Percentiles rank a stretch among this genome's conserved stretches.
These are phyloP conservation scores for Octodon degus DNA, from an alignment of 2,113 vertebrate species.

Conservation along the genomic window DNA sequence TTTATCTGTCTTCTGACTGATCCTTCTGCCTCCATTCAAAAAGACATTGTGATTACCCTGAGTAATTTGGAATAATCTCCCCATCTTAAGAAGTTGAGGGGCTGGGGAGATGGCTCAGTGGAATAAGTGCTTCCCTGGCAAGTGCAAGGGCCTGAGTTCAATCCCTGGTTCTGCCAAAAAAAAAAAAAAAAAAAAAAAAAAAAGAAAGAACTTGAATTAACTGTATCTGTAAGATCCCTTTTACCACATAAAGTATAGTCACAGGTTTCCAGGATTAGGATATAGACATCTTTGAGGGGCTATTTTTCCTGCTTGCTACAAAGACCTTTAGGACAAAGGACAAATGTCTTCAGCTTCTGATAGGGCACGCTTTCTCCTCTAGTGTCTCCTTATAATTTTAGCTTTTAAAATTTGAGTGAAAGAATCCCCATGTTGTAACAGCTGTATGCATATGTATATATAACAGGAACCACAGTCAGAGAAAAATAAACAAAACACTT, in stretches of 20 bases:
- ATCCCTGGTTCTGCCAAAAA: too few species aligned
- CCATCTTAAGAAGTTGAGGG: not conserved
- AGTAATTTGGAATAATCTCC: not conserved
- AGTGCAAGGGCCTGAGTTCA: too few species aligned
- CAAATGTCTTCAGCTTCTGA: not conserved
- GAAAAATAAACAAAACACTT: slow-evolving; percentile 12
- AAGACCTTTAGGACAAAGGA: not conserved
- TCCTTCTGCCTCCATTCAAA: not conserved
- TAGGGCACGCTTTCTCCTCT: not conserved
- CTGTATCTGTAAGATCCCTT: not conserved
- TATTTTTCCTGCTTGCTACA: not conserved
- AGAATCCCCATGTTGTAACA: not conserved
- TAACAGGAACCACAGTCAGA: not conserved
- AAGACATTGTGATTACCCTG: not conserved
- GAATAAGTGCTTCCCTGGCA: too few species aligned
- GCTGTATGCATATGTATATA: not conserved
- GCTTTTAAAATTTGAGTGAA: slow-evolving; percentile 7
- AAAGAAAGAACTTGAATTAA: not conserved
- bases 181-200: too few species aligned
- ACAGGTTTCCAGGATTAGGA: not conserved
- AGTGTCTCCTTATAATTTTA: not conserved
- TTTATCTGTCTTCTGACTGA: not conserved
- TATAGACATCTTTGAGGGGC: not conserved
- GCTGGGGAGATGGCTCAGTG: too few species aligned
- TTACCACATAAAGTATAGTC: not conserved